These are phyloP conservation scores for Bombus pyrosoma DNA, from an alignment of 1,140 invertebrate species.

Conservation along the genomic window DNA sequence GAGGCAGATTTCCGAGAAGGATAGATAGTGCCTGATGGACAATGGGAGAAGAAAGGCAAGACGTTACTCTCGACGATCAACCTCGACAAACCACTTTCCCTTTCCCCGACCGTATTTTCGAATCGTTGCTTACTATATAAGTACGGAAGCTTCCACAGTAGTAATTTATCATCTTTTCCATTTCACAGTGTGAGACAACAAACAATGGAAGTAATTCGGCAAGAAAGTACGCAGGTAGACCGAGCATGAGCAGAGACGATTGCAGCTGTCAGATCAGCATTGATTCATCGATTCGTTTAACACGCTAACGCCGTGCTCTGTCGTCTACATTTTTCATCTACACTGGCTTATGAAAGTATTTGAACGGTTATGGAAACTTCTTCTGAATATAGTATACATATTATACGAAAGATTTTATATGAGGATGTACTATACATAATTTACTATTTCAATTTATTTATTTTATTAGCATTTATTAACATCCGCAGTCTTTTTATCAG, in stretches of 20 bases:
- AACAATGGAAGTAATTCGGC: neutral
- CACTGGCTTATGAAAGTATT: neutral
- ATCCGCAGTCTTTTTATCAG: accelerated
- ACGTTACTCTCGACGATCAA: constrained; percentile 24
- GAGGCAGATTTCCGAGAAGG: neutral
- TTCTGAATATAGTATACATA: too few species aligned
- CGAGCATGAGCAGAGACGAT: neutral
- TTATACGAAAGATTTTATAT: neutral
- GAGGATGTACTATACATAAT: neutral
- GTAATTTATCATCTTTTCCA: constrained; percentile 5
- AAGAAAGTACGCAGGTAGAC: neutral
- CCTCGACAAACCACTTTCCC: constrained; percentile 59
- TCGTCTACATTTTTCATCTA: too few species aligned
- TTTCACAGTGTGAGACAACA: neutral
- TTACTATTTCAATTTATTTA: neutral
- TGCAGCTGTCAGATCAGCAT: neutral
- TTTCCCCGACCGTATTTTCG: constrained; percentile 50
- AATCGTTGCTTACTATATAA: constrained; percentile 31
- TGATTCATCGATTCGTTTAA: neutral
- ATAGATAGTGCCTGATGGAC: constrained; percentile 8
- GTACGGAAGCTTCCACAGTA: neutral
- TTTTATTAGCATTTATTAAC: neutral
- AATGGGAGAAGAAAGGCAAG: constrained; percentile 30
- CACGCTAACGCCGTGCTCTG: neutral
- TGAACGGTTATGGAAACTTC: neutral